phyloP scores from a whole-genome alignment of 2,113 vertebrate species.

The Python bivittatus region DNA sequence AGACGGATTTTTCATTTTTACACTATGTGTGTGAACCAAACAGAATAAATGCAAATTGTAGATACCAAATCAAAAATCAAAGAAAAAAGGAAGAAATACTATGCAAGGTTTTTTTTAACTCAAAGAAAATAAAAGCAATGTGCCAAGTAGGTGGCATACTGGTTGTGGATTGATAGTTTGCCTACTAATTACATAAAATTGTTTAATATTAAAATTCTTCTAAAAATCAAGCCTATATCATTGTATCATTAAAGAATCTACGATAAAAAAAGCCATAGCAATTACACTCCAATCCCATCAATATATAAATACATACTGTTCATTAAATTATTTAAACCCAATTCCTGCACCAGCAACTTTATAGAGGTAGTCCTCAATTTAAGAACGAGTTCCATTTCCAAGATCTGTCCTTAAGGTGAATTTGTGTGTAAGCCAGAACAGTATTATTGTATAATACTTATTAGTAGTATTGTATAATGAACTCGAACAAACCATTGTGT shows the following conservation, averaged over 20 bases:
- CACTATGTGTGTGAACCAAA: conserved; percentile 30
- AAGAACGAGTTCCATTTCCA: no score
- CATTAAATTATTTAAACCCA: not conserved
- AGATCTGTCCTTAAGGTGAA: no score
- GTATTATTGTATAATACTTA: no score
- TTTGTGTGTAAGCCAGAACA: no score
- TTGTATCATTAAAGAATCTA: not conserved
- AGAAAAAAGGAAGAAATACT: not conserved
- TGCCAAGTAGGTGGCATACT: not conserved
- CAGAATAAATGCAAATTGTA: conserved; percentile 33
- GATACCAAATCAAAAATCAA: not conserved
- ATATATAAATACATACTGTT: not conserved
- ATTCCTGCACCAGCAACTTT: not conserved
- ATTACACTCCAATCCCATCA: not conserved
- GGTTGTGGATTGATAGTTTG: not conserved
- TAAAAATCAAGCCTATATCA: not conserved
- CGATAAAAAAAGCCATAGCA: not conserved
- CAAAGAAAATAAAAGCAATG: not conserved
- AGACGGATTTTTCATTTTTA: conserved; percentile 52
- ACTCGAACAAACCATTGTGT: no score
- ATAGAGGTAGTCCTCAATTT: no score
- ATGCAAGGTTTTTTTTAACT: not conserved
- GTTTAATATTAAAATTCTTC: not conserved
- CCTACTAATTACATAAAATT: not conserved
- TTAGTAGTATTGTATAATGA: no score